Evolutionary conservation across 2,888 invertebrate species (phyloP), one percentile per base, ranked within the genome.

Genomic region (Petrophora chlorosata): DNA sequence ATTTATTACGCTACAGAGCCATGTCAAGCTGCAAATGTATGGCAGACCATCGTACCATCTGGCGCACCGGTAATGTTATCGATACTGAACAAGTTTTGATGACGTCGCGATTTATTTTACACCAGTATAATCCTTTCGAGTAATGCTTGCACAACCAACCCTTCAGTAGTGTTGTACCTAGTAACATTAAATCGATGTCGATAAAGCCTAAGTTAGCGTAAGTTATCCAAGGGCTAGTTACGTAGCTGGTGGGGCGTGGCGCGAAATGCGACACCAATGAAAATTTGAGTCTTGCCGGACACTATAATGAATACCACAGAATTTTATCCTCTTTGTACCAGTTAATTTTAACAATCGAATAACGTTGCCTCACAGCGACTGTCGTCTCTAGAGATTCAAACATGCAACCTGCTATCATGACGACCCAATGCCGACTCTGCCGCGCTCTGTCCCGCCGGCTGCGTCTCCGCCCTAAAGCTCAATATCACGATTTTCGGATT

Each of bases 401-500:
- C n/a, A n/a, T n/a, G n/a, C n/a, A n/a, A n/a, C n/a, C n/a, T n/a
- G n/a, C n/a, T n/a, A n/a, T n/a, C n/a, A n/a, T n/a, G n/a, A n/a
- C n/a, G n/a, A n/a, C n/a, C n/a, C n/a, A n/a, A n/a, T n/a, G n/a
- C n/a, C n/a, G n/a, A n/a, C n/a, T n/a, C n/a, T n/a, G n/a, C n/a
- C n/a, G n/a, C n/a, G n/a, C n/a, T n/a, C n/a, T n/a, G 23, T 9
- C 23, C 12, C 29, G 39, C 29, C 39, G 28, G 29, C 39, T 39
- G 14, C 14, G 28, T 17, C 12, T 13, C 22, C 3, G n/a, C 32
- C 23, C 7, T 32, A 10, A 38, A 42, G 59, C 59, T 59, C 59
- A 59, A 56, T 59, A 48, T 53, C 55, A 53, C 44, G 39, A 44
- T 44, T 51, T 49, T 56, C 34, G 43, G 34, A 25, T 42, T n/a